Evolutionary conservation across 1,140 invertebrate genomes (phyloP).

Genomic region (Cepaea nemoralis): DNA sequence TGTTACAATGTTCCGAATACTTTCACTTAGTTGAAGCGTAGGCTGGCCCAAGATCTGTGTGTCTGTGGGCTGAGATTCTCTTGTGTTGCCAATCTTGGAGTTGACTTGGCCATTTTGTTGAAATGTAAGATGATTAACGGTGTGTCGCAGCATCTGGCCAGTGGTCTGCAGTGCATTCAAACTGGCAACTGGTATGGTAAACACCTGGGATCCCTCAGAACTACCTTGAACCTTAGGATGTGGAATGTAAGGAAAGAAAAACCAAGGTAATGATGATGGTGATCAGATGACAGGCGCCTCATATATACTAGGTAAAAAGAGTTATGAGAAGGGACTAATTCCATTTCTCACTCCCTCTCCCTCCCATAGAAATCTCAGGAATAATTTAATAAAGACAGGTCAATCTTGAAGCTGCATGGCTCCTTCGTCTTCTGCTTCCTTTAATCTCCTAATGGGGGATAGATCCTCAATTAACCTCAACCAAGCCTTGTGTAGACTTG

Average conservation of each 20-base stretch:
- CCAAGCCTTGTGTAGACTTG: no score
- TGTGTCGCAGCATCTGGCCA: background rate
- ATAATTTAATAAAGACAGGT: no score
- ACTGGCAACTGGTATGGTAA: background rate
- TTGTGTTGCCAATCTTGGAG: background rate
- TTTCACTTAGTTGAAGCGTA: background rate
- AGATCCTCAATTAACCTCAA: no score
- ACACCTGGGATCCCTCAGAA: background rate
- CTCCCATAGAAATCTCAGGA: no score
- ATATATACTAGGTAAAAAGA: no score
- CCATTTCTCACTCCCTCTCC: no score
- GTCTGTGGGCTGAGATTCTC: background rate
- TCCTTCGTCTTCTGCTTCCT: no score
- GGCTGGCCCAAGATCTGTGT: background rate
- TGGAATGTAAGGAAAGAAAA: background rate
- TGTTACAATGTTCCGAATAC: background rate
- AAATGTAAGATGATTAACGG: background rate
- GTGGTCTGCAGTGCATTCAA: background rate
- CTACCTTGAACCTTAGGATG: background rate
- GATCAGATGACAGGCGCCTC: no score
- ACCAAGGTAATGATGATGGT: no score
- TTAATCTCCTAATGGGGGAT: no score
- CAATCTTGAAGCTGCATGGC: no score
- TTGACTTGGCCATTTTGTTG: background rate
- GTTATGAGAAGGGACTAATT: no score